Conservation (phyloP, 2,113 vertebrate genomes). For the Poicephalus gulielmi region DNA sequence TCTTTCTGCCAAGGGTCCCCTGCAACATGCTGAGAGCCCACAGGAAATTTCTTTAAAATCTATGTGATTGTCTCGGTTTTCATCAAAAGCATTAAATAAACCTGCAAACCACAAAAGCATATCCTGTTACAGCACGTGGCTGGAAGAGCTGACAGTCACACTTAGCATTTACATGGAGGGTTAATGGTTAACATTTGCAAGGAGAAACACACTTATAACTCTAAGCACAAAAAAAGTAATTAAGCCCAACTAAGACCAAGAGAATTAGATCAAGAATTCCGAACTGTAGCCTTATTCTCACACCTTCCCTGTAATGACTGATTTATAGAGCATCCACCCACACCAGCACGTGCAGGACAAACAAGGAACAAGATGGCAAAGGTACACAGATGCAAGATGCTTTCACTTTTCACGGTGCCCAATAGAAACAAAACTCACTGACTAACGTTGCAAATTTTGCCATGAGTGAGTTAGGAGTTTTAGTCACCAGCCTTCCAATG, state of each 20-base stretch:
- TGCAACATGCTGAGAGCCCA: conserved; percentile 95
- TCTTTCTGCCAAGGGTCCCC: conserved; percentile 93
- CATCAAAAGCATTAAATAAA: conserved; percentile 98
- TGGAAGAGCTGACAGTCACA: background rate
- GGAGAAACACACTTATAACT: background rate
- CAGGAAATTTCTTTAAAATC: conserved; percentile 99
- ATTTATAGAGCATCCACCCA: background rate
- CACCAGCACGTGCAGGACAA: background rate
- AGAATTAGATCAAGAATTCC: background rate
- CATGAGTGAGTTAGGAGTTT: background rate
- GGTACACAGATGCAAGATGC: background rate
- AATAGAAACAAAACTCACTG: background rate
- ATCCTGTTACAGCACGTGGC: conserved; percentile 37
- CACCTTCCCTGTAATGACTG: background rate
- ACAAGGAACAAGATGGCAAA: background rate
- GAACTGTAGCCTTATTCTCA: background rate
- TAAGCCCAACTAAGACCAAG: background rate
- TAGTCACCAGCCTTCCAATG: background rate
- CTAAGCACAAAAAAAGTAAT: background rate
- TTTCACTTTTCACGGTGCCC: background rate
- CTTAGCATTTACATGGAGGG: background rate
- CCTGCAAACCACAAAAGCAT: conserved; percentile 77
- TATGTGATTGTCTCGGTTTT: conserved; percentile 99
- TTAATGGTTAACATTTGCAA: background rate
- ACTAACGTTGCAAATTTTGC: background rate